Conservation (phyloP, 92 coral and sea anemone species). For the Epizoanthus rinbou region DNA sequence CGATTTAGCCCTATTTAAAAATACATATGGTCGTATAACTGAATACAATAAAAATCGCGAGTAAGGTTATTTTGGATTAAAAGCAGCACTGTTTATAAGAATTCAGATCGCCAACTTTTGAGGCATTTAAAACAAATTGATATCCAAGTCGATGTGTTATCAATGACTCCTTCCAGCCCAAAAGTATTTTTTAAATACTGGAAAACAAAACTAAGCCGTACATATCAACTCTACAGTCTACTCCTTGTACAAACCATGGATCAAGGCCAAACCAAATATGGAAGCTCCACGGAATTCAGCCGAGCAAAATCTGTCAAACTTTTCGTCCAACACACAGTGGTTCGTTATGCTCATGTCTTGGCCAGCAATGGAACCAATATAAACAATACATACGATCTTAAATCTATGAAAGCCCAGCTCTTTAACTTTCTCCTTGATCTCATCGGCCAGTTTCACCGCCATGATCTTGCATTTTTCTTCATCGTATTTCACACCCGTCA, state of each 20-base stretch:
- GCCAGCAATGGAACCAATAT: constrained; percentile 58
- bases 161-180: no score
- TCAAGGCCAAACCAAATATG: constrained; percentile 71
- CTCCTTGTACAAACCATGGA: constrained; percentile 61
- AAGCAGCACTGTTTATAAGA: no score
- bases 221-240: no score
- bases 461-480: constrained; percentile 56
- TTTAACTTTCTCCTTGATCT: constrained; percentile 68
- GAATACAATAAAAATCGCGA: no score
- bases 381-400: constrained; percentile 67
- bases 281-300: constrained; percentile 59
- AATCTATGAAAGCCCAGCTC: constrained; percentile 66
- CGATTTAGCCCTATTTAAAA: no score
- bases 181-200: no score
- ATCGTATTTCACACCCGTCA: constrained; percentile 40
- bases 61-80: no score
- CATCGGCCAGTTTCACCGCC: constrained; percentile 61
- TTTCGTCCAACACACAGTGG: constrained; percentile 76
- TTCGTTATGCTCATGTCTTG: constrained; percentile 75
- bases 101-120: no score
- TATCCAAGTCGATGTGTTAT: no score
- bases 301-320: constrained; percentile 68
- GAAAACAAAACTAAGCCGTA: no score
- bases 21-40: no score
- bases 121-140: no score